A percentile compares a stretch with the other conserved stretches of the same genome.
phyloP scores from a whole-genome alignment of 2,797 vertebrate genomes.

The Neomorphus geoffroyi region DNA sequence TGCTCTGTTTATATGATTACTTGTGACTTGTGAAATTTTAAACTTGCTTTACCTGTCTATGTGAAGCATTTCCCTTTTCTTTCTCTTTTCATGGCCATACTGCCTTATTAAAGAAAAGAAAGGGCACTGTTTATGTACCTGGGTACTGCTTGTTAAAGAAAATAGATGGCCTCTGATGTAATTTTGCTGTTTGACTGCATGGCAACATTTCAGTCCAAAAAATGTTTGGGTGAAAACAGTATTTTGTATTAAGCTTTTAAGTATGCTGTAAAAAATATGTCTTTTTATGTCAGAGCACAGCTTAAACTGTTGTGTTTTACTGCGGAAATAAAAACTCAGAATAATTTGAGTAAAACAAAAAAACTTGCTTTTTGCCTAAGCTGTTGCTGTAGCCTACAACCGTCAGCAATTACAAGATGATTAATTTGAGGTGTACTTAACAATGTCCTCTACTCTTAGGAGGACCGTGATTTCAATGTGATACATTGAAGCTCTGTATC shows the following conservation, averaged over 20 bases:
- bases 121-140: neutral
- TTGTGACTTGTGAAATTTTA: slow-evolving; percentile 31
- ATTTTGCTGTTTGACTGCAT: neutral
- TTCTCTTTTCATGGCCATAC: neutral
- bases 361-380: neutral
- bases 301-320: neutral
- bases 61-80: neutral
- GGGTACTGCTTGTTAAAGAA: neutral
- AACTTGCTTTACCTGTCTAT: slow-evolving; percentile 38
- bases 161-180: neutral
- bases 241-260: neutral
- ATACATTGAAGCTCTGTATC: too few species aligned
- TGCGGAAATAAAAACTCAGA: neutral
- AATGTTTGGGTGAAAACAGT: neutral
- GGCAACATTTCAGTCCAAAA: neutral
- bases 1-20: slow-evolving; percentile 1
- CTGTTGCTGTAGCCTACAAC: neutral
- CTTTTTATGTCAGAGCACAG: neutral
- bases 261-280: neutral
- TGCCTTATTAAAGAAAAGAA: neutral
- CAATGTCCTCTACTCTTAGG: neutral
- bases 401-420: neutral
- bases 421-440: neutral
- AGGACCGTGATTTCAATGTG: neutral
- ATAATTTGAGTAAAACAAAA: neutral